Base-by-base conservation (phyloP, 2,113 vertebrate species). In the Benitochromis conjunctus region DNA sequence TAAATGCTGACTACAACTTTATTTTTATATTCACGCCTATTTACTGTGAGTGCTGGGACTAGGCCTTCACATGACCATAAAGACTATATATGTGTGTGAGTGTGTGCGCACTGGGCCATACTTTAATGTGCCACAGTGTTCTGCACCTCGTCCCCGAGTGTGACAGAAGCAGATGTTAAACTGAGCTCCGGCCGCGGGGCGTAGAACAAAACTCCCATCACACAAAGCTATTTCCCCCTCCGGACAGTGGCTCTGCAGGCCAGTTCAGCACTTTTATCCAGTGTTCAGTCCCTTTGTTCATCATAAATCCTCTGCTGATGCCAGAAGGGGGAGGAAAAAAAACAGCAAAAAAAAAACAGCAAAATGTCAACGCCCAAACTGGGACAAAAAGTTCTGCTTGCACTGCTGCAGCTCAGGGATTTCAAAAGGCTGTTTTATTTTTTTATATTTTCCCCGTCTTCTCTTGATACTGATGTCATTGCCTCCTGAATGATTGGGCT, bases 111-210 rank as follows among this genome's bases (percentile, higher is more conserved):
- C 60, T 43, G 24, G 24, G 53, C 62, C 56, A 78, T 66, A 55
- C 43, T 74, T 58, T 34, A 56, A 55, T 11, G 21, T 43, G 77
- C 55, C 84, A 58, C 79, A 19, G 36, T 78, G 90, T 57, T 64
- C 56, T 84, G 82, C 83, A 77, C 56, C 76, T 77, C 9, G 9
- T 86, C 87, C 90, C 88, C 14, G 46, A 81, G 81, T 86, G 92
- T 83, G 89, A 87, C 92, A 91, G 89, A 54, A 92, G 88, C 94
- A 94, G 94, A 94, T 94, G 93, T 92, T 91, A 83, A 89, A 86
- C 29, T 71, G 56, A 54, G 83, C 36, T 14, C 56, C 16, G 34
- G 91, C 93, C 55, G 64, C 26, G 0, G 91, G 93, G 92, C 86
- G 83, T 62, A 76, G 80, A 89, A 82, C 89, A 79, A 82, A 88